phyloP scores from a whole-genome alignment of 2,113 vertebrate genomes.

The Lipophrys pholis region DNA sequence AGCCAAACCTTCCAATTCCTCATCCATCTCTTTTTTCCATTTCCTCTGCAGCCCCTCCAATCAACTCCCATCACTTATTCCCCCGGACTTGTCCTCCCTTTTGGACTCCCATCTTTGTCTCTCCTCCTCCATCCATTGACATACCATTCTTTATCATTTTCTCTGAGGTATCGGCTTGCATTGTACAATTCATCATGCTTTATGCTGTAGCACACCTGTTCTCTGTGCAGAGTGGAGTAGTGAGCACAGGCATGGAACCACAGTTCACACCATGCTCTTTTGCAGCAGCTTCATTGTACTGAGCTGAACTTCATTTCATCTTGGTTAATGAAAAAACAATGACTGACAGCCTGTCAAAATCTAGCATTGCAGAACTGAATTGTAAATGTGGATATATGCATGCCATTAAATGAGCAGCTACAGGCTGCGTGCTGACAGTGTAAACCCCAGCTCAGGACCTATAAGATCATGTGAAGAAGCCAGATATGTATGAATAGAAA shows the following conservation, averaged over 20 bases:
- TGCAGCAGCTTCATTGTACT: no score
- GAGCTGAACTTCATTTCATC: neutral
- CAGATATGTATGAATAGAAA: slow-evolving; percentile 12
- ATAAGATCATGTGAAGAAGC: slow-evolving; percentile 36
- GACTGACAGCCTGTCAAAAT: neutral
- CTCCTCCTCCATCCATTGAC: slow-evolving; percentile 31
- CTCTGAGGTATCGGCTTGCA: slow-evolving; percentile 38
- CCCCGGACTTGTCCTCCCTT: slow-evolving; percentile 59
- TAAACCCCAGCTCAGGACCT: slow-evolving; percentile 31
- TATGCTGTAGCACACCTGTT: slow-evolving; percentile 24
- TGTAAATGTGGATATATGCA: slow-evolving; percentile 2
- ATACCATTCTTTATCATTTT: slow-evolving; percentile 58
- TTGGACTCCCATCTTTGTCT: slow-evolving; percentile 29
- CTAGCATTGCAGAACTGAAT: neutral
- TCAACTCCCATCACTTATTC: slow-evolving; percentile 60
- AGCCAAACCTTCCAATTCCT: slow-evolving; percentile 27
- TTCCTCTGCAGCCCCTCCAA: slow-evolving; percentile 37
- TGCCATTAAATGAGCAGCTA: slow-evolving; percentile 29
- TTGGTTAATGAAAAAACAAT: neutral
- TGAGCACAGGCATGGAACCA: no score
- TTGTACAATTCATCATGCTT: slow-evolving; percentile 52
- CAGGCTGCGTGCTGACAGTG: slow-evolving; percentile 23
- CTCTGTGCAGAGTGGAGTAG: no score
- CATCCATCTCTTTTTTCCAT: slow-evolving; percentile 35
- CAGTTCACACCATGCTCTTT: no score